Evolutionary conservation across 2,797 vertebrate genomes (phyloP), one percentile per base, ranked within the genome.

Genomic region (Pantherophis vulpinus): DNA sequence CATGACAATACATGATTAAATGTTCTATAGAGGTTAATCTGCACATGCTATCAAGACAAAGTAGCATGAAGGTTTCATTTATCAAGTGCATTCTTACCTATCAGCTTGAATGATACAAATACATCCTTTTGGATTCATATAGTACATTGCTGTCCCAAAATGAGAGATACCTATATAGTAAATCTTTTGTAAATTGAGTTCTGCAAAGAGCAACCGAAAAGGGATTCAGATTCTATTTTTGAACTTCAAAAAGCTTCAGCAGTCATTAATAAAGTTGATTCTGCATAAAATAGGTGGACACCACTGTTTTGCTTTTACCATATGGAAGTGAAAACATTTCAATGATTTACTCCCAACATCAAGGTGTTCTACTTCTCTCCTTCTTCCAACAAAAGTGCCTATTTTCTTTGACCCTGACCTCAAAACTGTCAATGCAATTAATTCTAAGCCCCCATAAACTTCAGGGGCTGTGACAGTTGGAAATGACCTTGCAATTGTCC

Each of bases 341-440:
- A 60, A 91, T 94, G 29, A 5, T 90, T 32, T 93, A 94, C 93
- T 91, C 2, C 86, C 42, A 47, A 55, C 89, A 90, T 91, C 89
- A 91, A 27, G 91, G 89, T 92, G 93, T 93, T 87, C 90, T 29
- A 29, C 47, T 20, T 83, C 92, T 70, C 90, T 91, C 86, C 90
- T 90, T 12, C 20, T 58, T n/a, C 58, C 61, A 90, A 51, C 61
- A 93, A 92, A 90, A 29, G 42, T 92, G 91, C 93, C 91, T 93
- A 79, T 94, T 95, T 94, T 90, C 91, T 94, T 87, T 92, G 92
- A 91, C 90, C 94, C 94, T 94, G 94, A 92, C 94, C 94, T 93
- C 93, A 94, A 94, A 95, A 91, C 83, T 91, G 61, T 92, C 94
- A 95, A 92, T 93, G 93, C 94, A 86, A 91, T 94, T 90, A 92